Evolutionary conservation across 2,888 invertebrate genomes (phyloP).

Genomic region (Orchesellides sinensis): DNA sequence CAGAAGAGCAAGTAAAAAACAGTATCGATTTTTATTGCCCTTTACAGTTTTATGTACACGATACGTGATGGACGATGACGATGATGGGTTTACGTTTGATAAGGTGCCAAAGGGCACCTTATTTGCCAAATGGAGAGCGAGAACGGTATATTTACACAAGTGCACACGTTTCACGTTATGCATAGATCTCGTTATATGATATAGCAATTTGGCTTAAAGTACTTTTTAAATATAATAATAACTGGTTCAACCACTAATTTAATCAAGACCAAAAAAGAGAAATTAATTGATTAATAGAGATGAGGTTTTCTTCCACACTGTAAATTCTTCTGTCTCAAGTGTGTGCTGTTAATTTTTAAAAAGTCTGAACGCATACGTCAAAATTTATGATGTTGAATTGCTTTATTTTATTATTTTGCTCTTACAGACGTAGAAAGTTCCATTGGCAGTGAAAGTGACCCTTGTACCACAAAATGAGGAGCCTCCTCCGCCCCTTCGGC

Average conservation of each 20-base stretch:
- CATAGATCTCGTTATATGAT: background rate
- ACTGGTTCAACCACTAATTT: conserved; percentile 17
- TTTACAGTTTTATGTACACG: background rate
- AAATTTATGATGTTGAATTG: too few relatives aligned
- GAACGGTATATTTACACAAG: background rate
- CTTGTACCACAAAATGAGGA: conserved; percentile 57
- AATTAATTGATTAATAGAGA: conserved; percentile 16
- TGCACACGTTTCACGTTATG: background rate
- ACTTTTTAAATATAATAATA: background rate
- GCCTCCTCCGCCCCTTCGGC: background rate
- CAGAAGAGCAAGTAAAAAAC: background rate
- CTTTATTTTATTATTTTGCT: too few relatives aligned
- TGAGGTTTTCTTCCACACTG: too few relatives aligned
- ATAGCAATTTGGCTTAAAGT: too few relatives aligned
- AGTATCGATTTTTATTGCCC: background rate
- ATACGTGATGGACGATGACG: background rate
- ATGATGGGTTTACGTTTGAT: too few relatives aligned
- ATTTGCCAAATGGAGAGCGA: background rate
- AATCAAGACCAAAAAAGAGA: conserved; percentile 26
- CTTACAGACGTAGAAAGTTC: conserved; percentile 75
- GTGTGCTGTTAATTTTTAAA: too few relatives aligned
- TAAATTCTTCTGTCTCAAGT: too few relatives aligned
- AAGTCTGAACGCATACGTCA: too few relatives aligned
- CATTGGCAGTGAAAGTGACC: conserved; percentile 72
- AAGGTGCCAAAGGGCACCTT: conserved; percentile 1